Conservation (phyloP, 2,888 invertebrate species). For the Tenthredo amoena region DNA sequence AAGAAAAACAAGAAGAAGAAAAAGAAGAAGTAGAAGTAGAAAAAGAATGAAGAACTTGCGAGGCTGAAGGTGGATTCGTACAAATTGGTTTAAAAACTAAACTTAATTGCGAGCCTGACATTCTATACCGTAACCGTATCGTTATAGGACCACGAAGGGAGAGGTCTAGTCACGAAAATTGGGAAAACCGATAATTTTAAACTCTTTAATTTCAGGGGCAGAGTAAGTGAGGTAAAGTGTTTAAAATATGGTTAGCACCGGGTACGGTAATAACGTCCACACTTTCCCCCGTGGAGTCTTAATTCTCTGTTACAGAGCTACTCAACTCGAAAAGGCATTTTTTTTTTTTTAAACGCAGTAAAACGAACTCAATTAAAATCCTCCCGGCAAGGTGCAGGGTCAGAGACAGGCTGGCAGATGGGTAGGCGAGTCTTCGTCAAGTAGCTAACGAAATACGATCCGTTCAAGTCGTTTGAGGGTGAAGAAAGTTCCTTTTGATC, state of each 20-base stretch:
- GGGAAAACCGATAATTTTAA: background rate
- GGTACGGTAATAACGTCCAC: background rate
- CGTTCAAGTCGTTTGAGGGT: background rate
- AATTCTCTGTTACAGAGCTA: slow-evolving; percentile 12
- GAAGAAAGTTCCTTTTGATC: slow-evolving; percentile 20
- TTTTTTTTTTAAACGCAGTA: background rate
- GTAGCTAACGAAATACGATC: background rate
- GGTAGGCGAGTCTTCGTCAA: background rate
- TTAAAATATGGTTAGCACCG: slow-evolving; percentile 4
- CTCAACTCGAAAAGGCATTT: background rate
- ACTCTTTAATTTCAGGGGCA: background rate
- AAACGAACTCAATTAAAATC: slow-evolving; percentile 16
- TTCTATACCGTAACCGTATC: background rate
- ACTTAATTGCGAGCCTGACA: slow-evolving; percentile 9
- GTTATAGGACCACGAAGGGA: background rate
- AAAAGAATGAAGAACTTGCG: slow-evolving; percentile 8
- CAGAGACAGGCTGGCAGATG: background rate
- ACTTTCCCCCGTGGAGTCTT: background rate
- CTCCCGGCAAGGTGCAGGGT: background rate
- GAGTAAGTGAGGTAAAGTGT: background rate
- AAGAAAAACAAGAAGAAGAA: background rate
- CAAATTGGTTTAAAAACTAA: slow-evolving; percentile 31
- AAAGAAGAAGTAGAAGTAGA: background rate
- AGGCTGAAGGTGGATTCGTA: background rate
- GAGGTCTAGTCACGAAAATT: background rate